Base-by-base conservation (phyloP, 2,113 vertebrate genomes). In the Tamias sibiricus region DNA sequence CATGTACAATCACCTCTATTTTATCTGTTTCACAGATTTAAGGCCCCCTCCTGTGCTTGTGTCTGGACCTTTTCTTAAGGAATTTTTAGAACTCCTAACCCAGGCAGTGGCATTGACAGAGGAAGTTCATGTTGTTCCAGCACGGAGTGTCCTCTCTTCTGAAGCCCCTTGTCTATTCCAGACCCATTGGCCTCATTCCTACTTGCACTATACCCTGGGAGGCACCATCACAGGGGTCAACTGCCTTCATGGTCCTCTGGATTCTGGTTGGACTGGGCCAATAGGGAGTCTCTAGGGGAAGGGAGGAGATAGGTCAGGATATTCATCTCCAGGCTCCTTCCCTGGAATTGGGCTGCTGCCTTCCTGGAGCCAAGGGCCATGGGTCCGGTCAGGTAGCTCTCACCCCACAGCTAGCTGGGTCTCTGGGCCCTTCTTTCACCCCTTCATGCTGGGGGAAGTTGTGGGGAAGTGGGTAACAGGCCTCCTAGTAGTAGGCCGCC, bases 1-100 rank as follows among this genome's bases (percentile, higher is more conserved):
- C 42, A 22, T n/a, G 83, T 81, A n/a, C 28, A 76, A 71, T 66
- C 74, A 94, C 85, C 77, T 87, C 30, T 54, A 32, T 32, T 79
- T 83, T 89, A 90, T 52, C 42, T 64, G 77, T 59, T 97, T 87
- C 79, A 75, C 2, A 59, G 79, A 72, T 84, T 54, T 68, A 72
- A 81, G 30, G 28, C 12, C 42, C 59, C 20, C 28, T 77, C 57
- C 17, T 20, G 47, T 37, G 28, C 37, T 91, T 74, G 62, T 69
- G 54, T 42, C 71, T 86, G 40, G 35, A 68, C 17, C 24, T 90
- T 82, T 86, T 64, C 40, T 71, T 52, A 16, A 72, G 84, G 66
- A 81, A 72, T 47, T 30, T 59, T 72, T 11, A 40, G 80, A 32
- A 93, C 49, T 80, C 66, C 32, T 59, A 62, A 77, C 19, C 28